These are phyloP conservation scores for Drosophila neocordata DNA, from an alignment of 1,140 invertebrate genomes.

Conservation along the genomic window DNA sequence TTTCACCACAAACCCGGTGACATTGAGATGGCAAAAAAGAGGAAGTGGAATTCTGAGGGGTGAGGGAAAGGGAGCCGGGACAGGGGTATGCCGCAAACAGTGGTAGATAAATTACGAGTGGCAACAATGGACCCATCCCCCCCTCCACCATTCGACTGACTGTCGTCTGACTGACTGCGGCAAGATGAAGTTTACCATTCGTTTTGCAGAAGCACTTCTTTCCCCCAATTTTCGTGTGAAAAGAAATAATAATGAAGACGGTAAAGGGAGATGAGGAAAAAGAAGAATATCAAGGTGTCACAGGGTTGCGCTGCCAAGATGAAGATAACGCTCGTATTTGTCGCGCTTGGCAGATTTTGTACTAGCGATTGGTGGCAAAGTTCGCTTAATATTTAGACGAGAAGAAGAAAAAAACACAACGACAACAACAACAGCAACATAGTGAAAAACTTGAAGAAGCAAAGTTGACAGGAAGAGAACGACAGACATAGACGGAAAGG, in stretches of 20 bases:
- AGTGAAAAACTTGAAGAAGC: neutral
- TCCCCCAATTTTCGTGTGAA: conserved; percentile 48
- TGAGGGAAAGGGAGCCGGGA: too few relatives aligned
- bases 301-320: conserved; percentile 43
- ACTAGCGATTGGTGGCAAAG: conserved; percentile 27
- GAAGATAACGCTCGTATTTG: conserved; percentile 68
- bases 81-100: conserved; percentile 25
- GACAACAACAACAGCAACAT: neutral
- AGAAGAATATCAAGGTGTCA: conserved; percentile 39
- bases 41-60: conserved; percentile 4
- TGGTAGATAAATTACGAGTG: conserved; percentile 65
- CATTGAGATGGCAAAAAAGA: conserved; percentile 26
- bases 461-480: conserved; percentile 32
- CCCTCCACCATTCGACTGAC: conserved; percentile 3
- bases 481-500: conserved; percentile 8
- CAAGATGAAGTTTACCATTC: conserved; percentile 58
- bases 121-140: conserved; percentile 44
- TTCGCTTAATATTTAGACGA: conserved; percentile 42
- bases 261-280: conserved; percentile 17
- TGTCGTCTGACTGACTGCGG: conserved; percentile 47
- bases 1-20: conserved; percentile 29
- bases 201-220: conserved; percentile 17
- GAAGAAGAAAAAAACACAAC: neutral
- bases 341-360: conserved; percentile 57
- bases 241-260: conserved; percentile 66